Evolutionary conservation across 1,140 invertebrate species (phyloP).

Genomic region (Anoplophora glabripennis): DNA sequence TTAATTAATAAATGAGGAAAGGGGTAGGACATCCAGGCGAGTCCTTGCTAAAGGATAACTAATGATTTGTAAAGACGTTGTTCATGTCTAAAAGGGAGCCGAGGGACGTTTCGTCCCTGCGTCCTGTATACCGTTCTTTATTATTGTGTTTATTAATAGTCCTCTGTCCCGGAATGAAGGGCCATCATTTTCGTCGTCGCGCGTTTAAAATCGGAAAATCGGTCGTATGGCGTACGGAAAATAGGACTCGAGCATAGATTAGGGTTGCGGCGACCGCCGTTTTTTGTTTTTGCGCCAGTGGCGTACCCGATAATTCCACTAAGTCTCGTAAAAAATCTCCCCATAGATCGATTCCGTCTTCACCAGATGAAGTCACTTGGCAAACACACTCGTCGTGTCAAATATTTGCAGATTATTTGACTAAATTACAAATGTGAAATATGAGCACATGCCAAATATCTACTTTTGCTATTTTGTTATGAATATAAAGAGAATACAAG

Average conservation of each 20-base stretch:
- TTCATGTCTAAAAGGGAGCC: constrained; percentile 26
- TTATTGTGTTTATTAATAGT: constrained; percentile 36
- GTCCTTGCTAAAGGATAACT: constrained; percentile 33
- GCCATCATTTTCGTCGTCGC: constrained; percentile 14
- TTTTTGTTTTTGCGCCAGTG: no score
- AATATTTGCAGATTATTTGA: no score
- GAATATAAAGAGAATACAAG: no score
- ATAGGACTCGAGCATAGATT: constrained; percentile 1
- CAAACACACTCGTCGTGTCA: no score
- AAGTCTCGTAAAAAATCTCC: no score
- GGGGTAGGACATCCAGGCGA: constrained; percentile 20
- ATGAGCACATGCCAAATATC: no score
- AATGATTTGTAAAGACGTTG: constrained; percentile 36
- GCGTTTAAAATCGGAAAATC: constrained; percentile 15
- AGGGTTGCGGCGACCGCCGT: background rate
- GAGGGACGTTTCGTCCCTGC: constrained; percentile 23
- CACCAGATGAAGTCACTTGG: no score
- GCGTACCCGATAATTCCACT: no score
- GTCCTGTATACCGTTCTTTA: constrained; percentile 25
- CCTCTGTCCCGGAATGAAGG: constrained; percentile 20
- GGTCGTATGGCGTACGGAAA: background rate
- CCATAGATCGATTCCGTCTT: no score
- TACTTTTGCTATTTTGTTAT: no score
- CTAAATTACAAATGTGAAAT: no score
- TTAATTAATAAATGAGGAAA: constrained; percentile 29